Evolutionary conservation across 2,797 vertebrate genomes (phyloP), one percentile per base, ranked within the genome.

Genomic region (Megalops cyprinoides): DNA sequence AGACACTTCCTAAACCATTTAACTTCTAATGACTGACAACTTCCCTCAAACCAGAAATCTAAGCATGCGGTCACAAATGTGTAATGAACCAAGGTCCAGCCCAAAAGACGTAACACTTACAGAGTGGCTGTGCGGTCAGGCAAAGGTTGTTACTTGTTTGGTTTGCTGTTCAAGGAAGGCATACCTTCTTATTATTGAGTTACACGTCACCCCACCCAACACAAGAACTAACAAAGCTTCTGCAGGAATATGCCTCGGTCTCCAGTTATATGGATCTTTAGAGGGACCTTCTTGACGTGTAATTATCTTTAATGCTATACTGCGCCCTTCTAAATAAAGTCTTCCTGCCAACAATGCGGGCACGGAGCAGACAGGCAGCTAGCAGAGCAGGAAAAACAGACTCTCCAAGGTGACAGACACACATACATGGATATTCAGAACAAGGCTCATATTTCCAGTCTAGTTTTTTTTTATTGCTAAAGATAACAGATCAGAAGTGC

Each of bases 291-390:
- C 90, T 92, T 86, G 93, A 91, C 89, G 60, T 95, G 90, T 91
- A 95, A 95, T 95, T 95, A 95, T 95, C 91, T 93, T 95, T 94
- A 95, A 94, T 94, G 92, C 92, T 94, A 92, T 93, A 92, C 93
- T 91, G 88, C 91, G 93, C 90, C 87, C 90, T 91, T 93, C 94
- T 94, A 94, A 95, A 94, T 94, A 94, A 94, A 94, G 91, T 86
- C 86, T 87, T 83, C 79, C 88, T 92, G 88, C 92, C 91, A 94
- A 88, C 91, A 90, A 85, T 92, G 90, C 91, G 93, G 91, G 89
- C 89, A 92, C 88, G 76, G 85, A 87, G 87, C 89, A 91, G 90
- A 92, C 84, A 56, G 51, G 34, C 15, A 56, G 20, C 79, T 53
- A 25, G 83, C 25, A 84, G 86, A 79, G 85, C 89, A 89, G 90